A percentile compares a stretch with the other conserved stretches of the same genome.
phyloP scores from a whole-genome alignment of 2,797 vertebrate species.

The Spatula clypeata region DNA sequence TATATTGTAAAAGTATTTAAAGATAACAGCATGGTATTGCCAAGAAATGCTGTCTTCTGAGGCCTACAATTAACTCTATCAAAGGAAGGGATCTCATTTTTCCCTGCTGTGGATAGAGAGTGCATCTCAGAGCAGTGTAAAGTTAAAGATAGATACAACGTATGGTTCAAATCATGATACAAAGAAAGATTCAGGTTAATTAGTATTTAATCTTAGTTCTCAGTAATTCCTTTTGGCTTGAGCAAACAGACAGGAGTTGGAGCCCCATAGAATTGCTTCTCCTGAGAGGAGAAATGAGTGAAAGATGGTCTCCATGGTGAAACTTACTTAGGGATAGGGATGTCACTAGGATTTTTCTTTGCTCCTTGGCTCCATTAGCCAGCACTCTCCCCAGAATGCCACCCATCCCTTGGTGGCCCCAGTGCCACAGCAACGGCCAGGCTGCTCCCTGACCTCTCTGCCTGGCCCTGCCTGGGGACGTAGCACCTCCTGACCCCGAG shows the following conservation, averaged over 20 bases:
- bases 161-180: conserved; percentile 45
- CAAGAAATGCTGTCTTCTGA: conserved; percentile 21
- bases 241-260: conserved; percentile 1
- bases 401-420: background rate
- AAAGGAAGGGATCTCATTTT: conserved; percentile 40
- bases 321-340: background rate
- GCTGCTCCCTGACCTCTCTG: background rate
- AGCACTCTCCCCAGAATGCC: background rate
- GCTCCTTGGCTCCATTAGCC: background rate
- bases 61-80: conserved; percentile 25
- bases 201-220: conserved; percentile 55
- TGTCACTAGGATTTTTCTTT: background rate
- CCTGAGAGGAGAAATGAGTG: background rate
- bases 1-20: background rate
- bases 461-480: no score
- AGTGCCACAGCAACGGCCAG: background rate
- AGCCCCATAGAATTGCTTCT: background rate
- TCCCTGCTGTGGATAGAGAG: conserved; percentile 8
- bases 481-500: no score
- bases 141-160: conserved; percentile 30
- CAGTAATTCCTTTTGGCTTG: conserved; percentile 17
- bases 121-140: conserved; percentile 25
- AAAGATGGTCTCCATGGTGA: rapidly evolving
- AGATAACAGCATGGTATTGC: background rate
- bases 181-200: conserved; percentile 51